A percentile compares a stretch with the other conserved stretches of the same genome.
These are phyloP conservation scores for Atta texana DNA, from an alignment of 1,140 invertebrate genomes.

Conservation along the genomic window DNA sequence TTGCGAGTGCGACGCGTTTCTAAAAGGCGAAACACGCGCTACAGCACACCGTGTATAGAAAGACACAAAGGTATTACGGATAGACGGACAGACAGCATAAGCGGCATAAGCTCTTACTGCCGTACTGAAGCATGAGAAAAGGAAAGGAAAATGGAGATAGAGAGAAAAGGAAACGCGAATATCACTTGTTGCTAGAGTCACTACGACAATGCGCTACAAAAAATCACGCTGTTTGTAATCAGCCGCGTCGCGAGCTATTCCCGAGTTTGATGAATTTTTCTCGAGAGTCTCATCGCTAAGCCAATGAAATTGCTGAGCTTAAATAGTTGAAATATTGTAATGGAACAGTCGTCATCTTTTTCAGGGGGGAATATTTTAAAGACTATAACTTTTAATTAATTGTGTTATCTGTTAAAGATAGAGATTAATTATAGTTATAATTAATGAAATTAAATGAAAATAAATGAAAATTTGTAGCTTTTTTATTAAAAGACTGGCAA, in stretches of 20 bases:
- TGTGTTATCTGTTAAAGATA: neutral
- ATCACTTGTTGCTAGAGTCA: conserved; percentile 71
- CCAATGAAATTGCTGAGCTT: neutral
- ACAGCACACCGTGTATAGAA: conserved; percentile 12
- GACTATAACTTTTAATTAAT: neutral
- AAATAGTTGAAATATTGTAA: conserved; percentile 6
- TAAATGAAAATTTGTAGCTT: neutral
- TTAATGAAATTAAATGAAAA: neutral
- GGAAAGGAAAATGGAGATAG: conserved; percentile 34
- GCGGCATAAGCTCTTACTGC: conserved; percentile 12
- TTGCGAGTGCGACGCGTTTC: conserved; percentile 25
- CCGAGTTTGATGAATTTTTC: conserved; percentile 38
- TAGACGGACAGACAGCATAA: conserved; percentile 54
- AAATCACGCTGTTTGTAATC: conserved; percentile 53
- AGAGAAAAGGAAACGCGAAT: conserved; percentile 29
- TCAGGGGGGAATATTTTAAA: neutral
- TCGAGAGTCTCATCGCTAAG: conserved; percentile 16
- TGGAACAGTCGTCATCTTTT: neutral
- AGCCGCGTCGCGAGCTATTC: neutral
- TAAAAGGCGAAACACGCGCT: conserved; percentile 45
- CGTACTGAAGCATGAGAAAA: neutral
- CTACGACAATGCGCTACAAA: neutral
- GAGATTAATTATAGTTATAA: neutral
- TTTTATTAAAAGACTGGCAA: neutral
- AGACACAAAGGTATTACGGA: conserved; percentile 42